Percentiles rank a stretch among this genome's conserved stretches.
phyloP scores from a whole-genome alignment of 2,113 vertebrate species.

The Struthio camelus region DNA sequence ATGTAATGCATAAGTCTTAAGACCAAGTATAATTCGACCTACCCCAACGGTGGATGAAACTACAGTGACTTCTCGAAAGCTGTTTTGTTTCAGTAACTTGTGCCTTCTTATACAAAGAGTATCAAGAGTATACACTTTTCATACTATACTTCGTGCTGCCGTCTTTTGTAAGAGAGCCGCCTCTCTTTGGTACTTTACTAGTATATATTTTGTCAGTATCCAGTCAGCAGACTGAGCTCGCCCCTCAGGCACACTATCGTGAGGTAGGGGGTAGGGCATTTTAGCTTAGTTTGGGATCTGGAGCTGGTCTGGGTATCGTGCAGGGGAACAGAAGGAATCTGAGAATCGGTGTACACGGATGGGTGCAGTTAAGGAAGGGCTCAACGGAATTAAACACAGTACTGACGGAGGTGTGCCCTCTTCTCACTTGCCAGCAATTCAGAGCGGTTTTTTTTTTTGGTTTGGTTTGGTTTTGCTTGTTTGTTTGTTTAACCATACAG shows the following conservation, averaged over 20 bases:
- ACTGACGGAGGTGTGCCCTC: neutral
- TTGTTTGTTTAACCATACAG: neutral
- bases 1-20: neutral
- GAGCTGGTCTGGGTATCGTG: neutral
- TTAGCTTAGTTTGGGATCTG: neutral
- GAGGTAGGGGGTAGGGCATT: rapidly evolving
- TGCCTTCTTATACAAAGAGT: neutral
- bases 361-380: neutral
- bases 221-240: neutral
- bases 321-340: neutral
- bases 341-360: rapidly evolving
- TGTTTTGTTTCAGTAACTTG: neutral
- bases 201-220: neutral
- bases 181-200: neutral
- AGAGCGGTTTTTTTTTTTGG: neutral
- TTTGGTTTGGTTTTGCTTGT: too few relatives aligned
- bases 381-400: neutral
- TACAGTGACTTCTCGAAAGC: neutral
- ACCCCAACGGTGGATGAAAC: neutral
- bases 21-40: neutral
- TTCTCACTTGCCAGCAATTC: neutral
- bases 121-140: neutral
- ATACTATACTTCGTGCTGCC: neutral
- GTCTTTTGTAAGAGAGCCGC: rapidly evolving
- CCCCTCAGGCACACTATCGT: neutral